phyloP scores from a whole-genome alignment of 2,888 invertebrate genomes.

The Odontocolon sp. region DNA sequence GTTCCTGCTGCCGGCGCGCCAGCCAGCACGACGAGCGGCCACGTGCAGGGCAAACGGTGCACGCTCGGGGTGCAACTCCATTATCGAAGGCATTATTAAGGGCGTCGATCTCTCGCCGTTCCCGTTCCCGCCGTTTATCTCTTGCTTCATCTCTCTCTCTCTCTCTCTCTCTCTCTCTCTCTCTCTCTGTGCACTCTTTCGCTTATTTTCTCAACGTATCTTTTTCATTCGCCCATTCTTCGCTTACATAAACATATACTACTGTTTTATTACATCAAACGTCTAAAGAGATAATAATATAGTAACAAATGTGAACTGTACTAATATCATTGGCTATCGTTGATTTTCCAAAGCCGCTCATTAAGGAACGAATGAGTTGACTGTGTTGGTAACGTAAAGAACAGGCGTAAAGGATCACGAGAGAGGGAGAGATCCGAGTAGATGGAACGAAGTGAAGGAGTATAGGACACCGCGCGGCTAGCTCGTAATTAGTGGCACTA shows the following conservation, averaged over 20 bases:
- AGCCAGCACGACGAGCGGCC: not conserved
- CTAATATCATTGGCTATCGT: constrained; percentile 59
- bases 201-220: constrained; percentile 57
- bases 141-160: not conserved
- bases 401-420: constrained; percentile 6
- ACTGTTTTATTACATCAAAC: not conserved
- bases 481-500: constrained; percentile 77
- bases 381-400: not conserved
- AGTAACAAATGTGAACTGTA: not conserved
- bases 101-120: constrained; percentile 17
- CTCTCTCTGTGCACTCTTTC: too few species aligned
- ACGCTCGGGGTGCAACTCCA: constrained; percentile 14
- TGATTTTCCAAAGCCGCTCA: constrained; percentile 66
- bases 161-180: constrained; percentile 10
- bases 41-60: constrained; percentile 8
- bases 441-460: constrained; percentile 53
- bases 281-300: not conserved
- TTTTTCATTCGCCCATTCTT: constrained; percentile 41
- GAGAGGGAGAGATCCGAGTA: constrained; percentile 37
- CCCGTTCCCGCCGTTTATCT: constrained; percentile 3
- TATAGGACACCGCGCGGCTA: constrained; percentile 55
- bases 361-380: constrained; percentile 62
- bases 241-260: not conserved
- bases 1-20: not conserved
- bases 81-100: constrained; percentile 37